phyloP scores from a whole-genome alignment of 2,888 invertebrate species.

The Quadroppia sp. region DNA sequence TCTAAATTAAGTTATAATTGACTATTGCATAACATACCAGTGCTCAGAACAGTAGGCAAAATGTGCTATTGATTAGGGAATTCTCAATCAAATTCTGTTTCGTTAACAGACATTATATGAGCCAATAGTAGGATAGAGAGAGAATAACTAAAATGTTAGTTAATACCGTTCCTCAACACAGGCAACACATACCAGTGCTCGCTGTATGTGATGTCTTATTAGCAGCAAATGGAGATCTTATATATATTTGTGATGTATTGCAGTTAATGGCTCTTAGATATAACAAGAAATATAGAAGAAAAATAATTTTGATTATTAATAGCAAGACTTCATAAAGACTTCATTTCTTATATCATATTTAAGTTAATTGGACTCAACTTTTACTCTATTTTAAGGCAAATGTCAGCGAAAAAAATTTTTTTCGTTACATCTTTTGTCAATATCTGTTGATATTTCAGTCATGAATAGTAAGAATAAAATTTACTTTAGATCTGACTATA shows the following conservation, averaged over 20 bases:
- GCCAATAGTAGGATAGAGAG: background rate
- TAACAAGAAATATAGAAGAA: background rate
- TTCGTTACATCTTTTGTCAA: background rate
- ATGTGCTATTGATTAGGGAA: constrained; percentile 34
- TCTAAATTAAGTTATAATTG: constrained; percentile 36
- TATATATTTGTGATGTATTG: constrained; percentile 10
- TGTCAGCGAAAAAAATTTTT: background rate
- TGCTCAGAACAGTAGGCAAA: background rate
- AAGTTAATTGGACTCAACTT: background rate
- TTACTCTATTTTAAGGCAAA: background rate
- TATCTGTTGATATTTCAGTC: constrained; percentile 2
- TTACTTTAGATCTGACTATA: too few species aligned
- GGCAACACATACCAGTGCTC: too few species aligned
- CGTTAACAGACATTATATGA: constrained; percentile 1
- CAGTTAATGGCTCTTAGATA: constrained; percentile 26
- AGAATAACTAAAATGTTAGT: background rate
- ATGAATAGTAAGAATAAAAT: background rate
- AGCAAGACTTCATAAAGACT: background rate
- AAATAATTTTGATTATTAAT: background rate
- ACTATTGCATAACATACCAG: constrained; percentile 5
- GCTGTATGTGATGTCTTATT: background rate
- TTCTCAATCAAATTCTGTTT: constrained; percentile 26
- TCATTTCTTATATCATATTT: background rate
- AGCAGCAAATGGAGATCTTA: background rate
- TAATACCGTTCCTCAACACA: background rate